Evolutionary conservation across 2,888 invertebrate species (phyloP).

Genomic region (Troglohyphantes excavatus): DNA sequence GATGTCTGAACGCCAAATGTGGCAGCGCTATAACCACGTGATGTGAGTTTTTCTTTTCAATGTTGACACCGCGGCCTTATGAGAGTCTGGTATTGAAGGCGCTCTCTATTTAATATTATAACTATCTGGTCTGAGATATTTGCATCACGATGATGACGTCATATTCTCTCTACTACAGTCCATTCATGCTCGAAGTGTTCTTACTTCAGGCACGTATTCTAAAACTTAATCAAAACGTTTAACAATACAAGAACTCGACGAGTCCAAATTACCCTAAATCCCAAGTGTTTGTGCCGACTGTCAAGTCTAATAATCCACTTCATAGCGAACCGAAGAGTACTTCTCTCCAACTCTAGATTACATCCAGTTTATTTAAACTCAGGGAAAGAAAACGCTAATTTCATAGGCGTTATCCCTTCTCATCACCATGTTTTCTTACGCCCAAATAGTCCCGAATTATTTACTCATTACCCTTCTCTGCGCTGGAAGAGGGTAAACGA

Average conservation of each 20-base stretch:
- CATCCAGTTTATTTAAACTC: not conserved
- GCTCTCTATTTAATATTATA: too few species aligned
- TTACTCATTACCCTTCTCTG: conserved; percentile 55
- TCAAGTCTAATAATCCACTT: conserved; percentile 44
- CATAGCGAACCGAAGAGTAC: conserved; percentile 3
- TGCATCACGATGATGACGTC: too few species aligned
- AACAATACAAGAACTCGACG: not conserved
- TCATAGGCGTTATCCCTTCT: conserved; percentile 20
- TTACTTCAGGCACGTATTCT: too few species aligned
- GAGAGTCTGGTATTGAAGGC: too few species aligned
- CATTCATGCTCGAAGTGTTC: too few species aligned
- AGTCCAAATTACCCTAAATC: not conserved
- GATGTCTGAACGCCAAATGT: too few species aligned
- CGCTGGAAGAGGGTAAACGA: conserved; percentile 39
- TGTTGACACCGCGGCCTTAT: too few species aligned
- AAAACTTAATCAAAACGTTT: not conserved
- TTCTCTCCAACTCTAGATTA: not conserved
- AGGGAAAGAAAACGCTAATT: conserved; percentile 31
- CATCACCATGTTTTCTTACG: conserved; percentile 68
- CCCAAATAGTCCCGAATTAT: conserved; percentile 66
- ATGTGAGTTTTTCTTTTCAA: too few species aligned
- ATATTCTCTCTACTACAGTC: too few species aligned
- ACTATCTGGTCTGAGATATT: too few species aligned
- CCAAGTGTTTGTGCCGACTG: conserved; percentile 14
- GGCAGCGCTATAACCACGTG: too few species aligned